A percentile compares a stretch with the other conserved stretches of the same genome.
Conservation (phyloP, 2,797 vertebrate species). For the Choloepus didactylus region DNA sequence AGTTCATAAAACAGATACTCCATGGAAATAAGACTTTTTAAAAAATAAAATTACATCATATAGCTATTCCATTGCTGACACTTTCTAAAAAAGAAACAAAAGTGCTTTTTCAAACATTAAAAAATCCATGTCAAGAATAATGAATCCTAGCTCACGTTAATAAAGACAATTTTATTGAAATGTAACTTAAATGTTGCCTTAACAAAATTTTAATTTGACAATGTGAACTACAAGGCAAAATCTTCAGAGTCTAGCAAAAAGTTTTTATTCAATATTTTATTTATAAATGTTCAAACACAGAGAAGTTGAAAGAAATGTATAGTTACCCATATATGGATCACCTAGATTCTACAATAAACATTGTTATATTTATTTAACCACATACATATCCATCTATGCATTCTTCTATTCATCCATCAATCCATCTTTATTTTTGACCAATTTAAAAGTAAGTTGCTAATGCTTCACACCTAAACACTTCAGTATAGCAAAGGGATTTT, state of each 20-base stretch:
- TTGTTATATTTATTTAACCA: not conserved
- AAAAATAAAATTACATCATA: not conserved
- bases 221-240: slow-evolving; percentile 9
- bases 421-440: not conserved
- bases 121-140: slow-evolving; percentile 41
- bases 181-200: not conserved
- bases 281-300: slow-evolving; percentile 23
- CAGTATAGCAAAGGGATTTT: not conserved
- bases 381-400: not conserved
- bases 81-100: slow-evolving; percentile 20
- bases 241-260: not conserved
- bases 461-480: not conserved
- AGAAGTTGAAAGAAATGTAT: not conserved
- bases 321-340: not conserved
- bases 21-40: not conserved
- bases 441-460: slow-evolving; percentile 42
- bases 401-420: not conserved
- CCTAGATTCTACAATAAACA: not conserved
- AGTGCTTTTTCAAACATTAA: slow-evolving; percentile 33
- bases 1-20: not conserved
- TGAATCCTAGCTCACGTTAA: slow-evolving; percentile 15
- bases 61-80: slow-evolving; percentile 21
- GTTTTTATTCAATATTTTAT: slow-evolving; percentile 55
- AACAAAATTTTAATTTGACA: slow-evolving; percentile 24
- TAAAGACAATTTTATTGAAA: slow-evolving; percentile 43